Evolutionary conservation across 2,888 invertebrate species (phyloP).

Genomic region (Monoplex corrugatus): DNA sequence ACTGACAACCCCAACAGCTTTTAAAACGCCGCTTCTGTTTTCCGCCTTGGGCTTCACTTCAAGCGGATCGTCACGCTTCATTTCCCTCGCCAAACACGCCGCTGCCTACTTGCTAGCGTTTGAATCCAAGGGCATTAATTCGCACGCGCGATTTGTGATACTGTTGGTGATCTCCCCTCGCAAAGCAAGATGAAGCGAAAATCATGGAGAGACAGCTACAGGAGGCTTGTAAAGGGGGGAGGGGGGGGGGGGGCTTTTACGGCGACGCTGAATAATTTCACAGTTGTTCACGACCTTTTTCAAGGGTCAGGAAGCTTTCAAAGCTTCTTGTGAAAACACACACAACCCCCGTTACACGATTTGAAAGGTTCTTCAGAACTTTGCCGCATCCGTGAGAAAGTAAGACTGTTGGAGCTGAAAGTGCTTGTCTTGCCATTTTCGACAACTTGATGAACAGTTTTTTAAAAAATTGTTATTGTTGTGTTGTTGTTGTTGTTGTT

Average conservation of each 20-base stretch:
- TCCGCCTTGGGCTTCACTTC: neutral
- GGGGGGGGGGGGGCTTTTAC: neutral
- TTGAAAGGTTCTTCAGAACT: too few relatives aligned
- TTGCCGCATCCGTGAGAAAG: too few relatives aligned
- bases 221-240: neutral
- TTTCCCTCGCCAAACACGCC: neutral
- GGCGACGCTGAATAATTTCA: neutral
- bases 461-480: too few relatives aligned
- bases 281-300: constrained; percentile 14
- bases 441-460: too few relatives aligned
- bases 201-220: too few relatives aligned
- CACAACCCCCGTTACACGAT: too few relatives aligned
- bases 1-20: neutral
- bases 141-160: neutral
- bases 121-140: neutral
- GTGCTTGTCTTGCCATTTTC: too few relatives aligned
- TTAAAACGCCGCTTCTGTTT: neutral
- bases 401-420: too few relatives aligned
- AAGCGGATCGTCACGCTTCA: neutral
- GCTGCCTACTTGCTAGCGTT: neutral
- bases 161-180: too few relatives aligned
- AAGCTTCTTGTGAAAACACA: too few relatives aligned
- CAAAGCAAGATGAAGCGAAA: too few relatives aligned
- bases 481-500: too few relatives aligned
- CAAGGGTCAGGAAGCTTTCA: neutral